phyloP scores from a whole-genome alignment of 2,113 vertebrate species.

The Vidua chalybeata region DNA sequence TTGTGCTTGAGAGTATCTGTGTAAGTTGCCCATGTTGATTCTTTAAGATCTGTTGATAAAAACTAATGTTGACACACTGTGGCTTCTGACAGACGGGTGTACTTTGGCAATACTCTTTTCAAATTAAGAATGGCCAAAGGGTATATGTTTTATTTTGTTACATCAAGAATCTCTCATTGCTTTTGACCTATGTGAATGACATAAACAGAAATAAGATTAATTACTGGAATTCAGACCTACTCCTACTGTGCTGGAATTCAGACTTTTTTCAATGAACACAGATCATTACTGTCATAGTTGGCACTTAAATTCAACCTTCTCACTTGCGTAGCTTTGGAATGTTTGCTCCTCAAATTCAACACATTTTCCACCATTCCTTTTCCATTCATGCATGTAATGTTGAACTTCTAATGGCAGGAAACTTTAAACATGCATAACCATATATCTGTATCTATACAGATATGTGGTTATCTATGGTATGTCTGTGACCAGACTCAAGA shows the following conservation, averaged over 20 bases:
- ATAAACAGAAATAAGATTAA: background rate
- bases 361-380: background rate
- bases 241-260: background rate
- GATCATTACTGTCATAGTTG: background rate
- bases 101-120: background rate
- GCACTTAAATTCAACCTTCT: background rate
- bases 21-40: background rate
- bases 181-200: background rate
- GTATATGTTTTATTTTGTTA: background rate
- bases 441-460: background rate
- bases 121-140: background rate
- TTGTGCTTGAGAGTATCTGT: rapidly evolving
- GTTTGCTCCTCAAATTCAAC: background rate
- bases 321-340: background rate
- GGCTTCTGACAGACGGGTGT: background rate
- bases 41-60: background rate
- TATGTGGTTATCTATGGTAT: background rate
- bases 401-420: background rate
- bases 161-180: background rate
- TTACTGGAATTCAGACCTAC: background rate
- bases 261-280: background rate
- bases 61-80: background rate
- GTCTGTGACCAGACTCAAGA: background rate
- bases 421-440: background rate
- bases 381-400: background rate